phyloP scores from a whole-genome alignment of 2,113 vertebrate genomes.

The Siphamia tubifer region DNA sequence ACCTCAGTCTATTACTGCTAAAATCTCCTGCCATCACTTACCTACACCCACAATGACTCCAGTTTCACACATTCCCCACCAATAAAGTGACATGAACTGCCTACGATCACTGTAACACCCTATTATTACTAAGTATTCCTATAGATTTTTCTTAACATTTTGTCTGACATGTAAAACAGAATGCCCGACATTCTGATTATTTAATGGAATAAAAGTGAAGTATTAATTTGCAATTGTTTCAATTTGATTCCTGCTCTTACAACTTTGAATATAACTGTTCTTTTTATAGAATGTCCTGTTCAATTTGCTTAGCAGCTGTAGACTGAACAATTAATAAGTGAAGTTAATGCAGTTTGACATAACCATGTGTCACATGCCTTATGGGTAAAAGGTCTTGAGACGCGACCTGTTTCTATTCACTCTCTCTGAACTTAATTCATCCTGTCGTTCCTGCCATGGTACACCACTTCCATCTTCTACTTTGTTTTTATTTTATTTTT shows the following conservation, averaged over 20 bases:
- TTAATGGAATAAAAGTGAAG: too few relatives aligned
- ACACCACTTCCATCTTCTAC: background rate
- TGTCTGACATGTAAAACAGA: background rate
- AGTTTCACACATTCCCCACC: too few relatives aligned
- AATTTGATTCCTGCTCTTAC: background rate
- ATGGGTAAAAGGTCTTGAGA: conserved; percentile 32
- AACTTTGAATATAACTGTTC: background rate
- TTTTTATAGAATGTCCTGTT: background rate
- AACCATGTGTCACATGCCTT: conserved; percentile 38
- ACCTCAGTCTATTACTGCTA: too few relatives aligned
- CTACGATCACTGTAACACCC: too few relatives aligned
- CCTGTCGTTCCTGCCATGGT: conserved; percentile 14
- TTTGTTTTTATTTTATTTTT: too few relatives aligned
- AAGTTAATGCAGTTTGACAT: conserved; percentile 30
- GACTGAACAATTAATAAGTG: conserved; percentile 35
- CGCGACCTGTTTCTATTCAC: conserved; percentile 23
- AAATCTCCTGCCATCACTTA: too few relatives aligned
- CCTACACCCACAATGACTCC: too few relatives aligned
- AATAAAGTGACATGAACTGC: too few relatives aligned
- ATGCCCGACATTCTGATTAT: too few relatives aligned
- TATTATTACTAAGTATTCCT: too few relatives aligned
- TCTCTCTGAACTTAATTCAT: conserved; percentile 23
- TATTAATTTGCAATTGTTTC: background rate
- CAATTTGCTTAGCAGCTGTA: conserved; percentile 6
- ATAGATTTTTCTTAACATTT: too few relatives aligned